phyloP scores from a whole-genome alignment of 1,140 invertebrate genomes.

The Venturia canescens region DNA sequence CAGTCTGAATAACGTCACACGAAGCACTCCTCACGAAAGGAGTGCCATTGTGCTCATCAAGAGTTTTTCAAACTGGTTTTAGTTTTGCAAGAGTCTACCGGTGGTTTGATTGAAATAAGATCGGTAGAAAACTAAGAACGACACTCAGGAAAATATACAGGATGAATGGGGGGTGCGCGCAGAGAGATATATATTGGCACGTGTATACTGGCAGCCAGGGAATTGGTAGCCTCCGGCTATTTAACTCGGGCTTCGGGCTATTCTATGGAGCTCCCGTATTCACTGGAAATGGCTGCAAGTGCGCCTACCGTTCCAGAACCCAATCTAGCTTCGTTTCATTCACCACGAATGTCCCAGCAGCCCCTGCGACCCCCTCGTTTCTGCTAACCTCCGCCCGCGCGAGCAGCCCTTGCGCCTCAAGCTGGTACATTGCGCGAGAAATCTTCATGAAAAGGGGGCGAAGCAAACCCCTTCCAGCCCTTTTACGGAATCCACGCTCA shows the following conservation, averaged over 20 bases:
- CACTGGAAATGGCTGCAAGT: constrained; percentile 36
- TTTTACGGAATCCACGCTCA: constrained; percentile 39
- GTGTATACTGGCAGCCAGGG: constrained; percentile 57
- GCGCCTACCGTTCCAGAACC: neutral
- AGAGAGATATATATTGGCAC: constrained; percentile 4
- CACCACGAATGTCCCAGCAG: neutral
- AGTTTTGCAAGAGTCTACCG: too few relatives aligned
- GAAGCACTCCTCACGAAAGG: too few relatives aligned
- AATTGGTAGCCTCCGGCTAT: constrained; percentile 66
- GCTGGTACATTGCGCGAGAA: neutral
- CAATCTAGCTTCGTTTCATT: constrained; percentile 32
- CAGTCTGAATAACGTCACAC: too few relatives aligned
- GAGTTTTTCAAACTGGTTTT: too few relatives aligned
- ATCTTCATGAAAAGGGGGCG: neutral
- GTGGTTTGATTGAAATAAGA: too few relatives aligned
- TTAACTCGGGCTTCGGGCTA: constrained; percentile 62
- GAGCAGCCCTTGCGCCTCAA: neutral
- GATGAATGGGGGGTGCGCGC: constrained; percentile 1
- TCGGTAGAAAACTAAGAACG: too few relatives aligned
- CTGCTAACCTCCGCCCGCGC: neutral
- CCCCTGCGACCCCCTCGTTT: neutral
- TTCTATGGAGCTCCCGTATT: constrained; percentile 57
- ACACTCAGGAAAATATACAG: neutral
- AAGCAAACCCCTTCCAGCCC: constrained; percentile 11
- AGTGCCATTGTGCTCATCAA: too few relatives aligned